Percentiles rank a stretch among this genome's conserved stretches.
Conservation (phyloP, 2,888 invertebrate genomes). For the Temnothorax ravouxi region DNA sequence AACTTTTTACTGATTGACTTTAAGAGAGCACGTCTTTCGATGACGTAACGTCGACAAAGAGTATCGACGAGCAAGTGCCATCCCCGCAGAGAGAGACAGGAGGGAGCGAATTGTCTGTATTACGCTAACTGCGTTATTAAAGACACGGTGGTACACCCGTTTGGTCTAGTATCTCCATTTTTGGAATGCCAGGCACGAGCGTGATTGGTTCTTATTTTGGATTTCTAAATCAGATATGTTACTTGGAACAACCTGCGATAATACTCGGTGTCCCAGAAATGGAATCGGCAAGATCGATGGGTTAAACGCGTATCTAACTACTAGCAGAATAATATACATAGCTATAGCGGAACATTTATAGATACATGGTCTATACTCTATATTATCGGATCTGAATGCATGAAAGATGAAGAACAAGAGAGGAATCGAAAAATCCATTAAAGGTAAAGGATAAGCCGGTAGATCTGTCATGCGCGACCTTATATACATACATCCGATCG, state of each 20-base stretch:
- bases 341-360: not conserved
- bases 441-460: not conserved
- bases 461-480: not conserved
- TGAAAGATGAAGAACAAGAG: constrained; percentile 16
- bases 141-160: constrained; percentile 1
- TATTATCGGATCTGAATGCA: not conserved
- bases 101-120: not conserved
- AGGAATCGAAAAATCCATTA: not conserved
- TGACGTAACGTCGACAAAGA: constrained; percentile 40
- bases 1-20: too few relatives aligned
- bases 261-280: constrained; percentile 29
- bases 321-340: not conserved
- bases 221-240: constrained; percentile 17
- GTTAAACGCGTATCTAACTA: constrained; percentile 17
- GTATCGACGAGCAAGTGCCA: constrained; percentile 46
- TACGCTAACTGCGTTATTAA: constrained; percentile 18
- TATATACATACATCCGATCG: constrained; percentile 21
- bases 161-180: constrained; percentile 13
- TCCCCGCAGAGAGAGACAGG: not conserved
- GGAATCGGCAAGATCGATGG: constrained; percentile 27
- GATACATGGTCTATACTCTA: not conserved
- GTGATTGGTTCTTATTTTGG: constrained; percentile 28
- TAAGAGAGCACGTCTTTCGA: not conserved
- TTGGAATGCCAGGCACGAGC: not conserved
- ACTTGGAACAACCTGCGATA: not conserved